These are phyloP conservation scores for Hycleus cichorii DNA, from an alignment of 1,140 invertebrate species.

Conservation along the genomic window DNA sequence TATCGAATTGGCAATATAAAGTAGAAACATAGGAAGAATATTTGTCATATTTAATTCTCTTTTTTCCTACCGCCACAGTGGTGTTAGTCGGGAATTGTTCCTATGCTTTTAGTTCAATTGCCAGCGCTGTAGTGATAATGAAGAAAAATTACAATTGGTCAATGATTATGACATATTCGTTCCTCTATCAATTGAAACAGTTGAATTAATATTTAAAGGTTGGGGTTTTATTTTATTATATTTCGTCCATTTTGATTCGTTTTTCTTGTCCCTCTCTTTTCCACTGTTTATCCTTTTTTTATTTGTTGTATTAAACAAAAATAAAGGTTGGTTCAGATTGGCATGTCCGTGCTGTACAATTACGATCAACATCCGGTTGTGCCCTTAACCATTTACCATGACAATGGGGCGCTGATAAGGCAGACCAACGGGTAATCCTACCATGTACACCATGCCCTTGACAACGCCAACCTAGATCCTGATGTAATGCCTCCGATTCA, in stretches of 20 bases:
- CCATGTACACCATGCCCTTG: conserved; percentile 66
- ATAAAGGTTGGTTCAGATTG: conserved; percentile 57
- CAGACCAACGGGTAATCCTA: conserved; percentile 66
- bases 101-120: too few species aligned
- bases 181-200: background rate
- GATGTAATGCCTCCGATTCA: conserved; percentile 64
- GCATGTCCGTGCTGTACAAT: conserved; percentile 43
- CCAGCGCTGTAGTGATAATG: background rate
- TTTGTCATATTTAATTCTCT: too few species aligned
- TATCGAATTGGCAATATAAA: background rate
- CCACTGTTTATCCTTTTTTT: too few species aligned
- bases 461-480: conserved; percentile 66
- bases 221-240: background rate
- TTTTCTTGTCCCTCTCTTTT: background rate
- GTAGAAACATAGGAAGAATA: too few species aligned
- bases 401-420: conserved; percentile 67
- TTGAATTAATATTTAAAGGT: background rate
- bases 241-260: background rate
- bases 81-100: background rate
- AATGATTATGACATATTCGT: background rate
- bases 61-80: too few species aligned
- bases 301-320: conserved; percentile 48
- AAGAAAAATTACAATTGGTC: background rate
- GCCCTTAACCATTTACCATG: conserved; percentile 77
- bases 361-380: conserved; percentile 49